Conservation (phyloP, 2,888 invertebrate genomes). For the Noctua janthina region DNA sequence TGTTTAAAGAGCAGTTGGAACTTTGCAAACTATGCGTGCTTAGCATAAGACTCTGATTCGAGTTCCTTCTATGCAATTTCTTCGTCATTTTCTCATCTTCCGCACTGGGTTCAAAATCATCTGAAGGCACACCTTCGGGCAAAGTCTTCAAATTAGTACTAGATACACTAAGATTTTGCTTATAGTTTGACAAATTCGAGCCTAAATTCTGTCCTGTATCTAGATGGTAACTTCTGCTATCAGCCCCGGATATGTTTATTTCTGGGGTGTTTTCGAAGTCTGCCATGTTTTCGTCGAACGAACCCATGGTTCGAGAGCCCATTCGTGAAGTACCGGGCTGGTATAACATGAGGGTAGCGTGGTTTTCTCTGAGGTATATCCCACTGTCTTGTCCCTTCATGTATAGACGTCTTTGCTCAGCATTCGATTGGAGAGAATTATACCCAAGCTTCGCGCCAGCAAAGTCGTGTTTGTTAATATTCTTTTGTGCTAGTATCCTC, state of each 20-base stretch:
- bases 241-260: conserved; percentile 81
- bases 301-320: conserved; percentile 86
- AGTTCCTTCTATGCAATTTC: conserved; percentile 90
- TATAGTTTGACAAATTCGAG: conserved; percentile 91
- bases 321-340: conserved; percentile 85
- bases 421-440: conserved; percentile 78
- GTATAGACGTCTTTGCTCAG: conserved; percentile 83
- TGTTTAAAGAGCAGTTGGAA: conserved; percentile 88
- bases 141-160: conserved; percentile 93
- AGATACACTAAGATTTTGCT: conserved; percentile 92
- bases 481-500: conserved; percentile 85
- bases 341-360: conserved; percentile 87
- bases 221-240: conserved; percentile 73
- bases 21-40: conserved; percentile 90
- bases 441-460: conserved; percentile 81
- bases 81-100: conserved; percentile 86
- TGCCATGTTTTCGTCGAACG: conserved; percentile 87
- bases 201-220: conserved; percentile 83
- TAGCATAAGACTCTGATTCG: conserved; percentile 91
- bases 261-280: conserved; percentile 84
- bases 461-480: conserved; percentile 79
- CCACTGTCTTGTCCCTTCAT: conserved; percentile 89
- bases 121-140: conserved; percentile 93
- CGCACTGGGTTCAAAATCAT: conserved; percentile 90
- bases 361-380: conserved; percentile 87